A percentile compares a stretch with the other conserved stretches of the same genome.
Evolutionary conservation across 2,797 vertebrate species (phyloP).

Genomic region (Meriones psammophilus): DNA sequence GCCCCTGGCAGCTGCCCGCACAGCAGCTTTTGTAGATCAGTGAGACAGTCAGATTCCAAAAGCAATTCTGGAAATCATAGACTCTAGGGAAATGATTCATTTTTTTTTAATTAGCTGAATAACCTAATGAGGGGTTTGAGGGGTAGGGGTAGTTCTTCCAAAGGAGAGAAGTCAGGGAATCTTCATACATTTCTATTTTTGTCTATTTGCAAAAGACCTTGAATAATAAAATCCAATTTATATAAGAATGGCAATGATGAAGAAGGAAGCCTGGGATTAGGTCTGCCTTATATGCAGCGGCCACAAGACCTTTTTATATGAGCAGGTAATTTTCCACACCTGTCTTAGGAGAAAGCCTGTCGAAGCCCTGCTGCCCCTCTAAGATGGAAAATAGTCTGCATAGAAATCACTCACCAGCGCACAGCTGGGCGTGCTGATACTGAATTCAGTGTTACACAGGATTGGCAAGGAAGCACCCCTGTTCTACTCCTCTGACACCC

Average conservation of each 20-base stretch:
- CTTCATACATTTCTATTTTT: constrained; percentile 68
- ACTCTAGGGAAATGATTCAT: constrained; percentile 35
- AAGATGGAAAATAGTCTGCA: not conserved
- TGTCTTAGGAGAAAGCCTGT: not conserved
- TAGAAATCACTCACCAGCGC: no score
- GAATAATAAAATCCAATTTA: constrained; percentile 33
- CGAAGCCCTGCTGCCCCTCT: not conserved
- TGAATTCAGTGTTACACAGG: not conserved
- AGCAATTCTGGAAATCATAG: constrained; percentile 21
- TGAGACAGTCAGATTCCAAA: constrained; percentile 1
- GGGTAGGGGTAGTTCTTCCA: not conserved
- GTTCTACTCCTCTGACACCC: not conserved
- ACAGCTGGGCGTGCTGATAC: not conserved
- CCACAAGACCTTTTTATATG: not conserved
- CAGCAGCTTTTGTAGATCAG: not conserved
- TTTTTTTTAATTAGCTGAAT: constrained; percentile 70
- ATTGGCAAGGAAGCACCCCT: not conserved
- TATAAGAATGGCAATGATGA: constrained; percentile 6
- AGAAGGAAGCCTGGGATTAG: constrained; percentile 9
- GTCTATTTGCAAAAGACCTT: constrained; percentile 62
- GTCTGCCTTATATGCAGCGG: not conserved
- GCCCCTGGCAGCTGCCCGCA: not conserved
- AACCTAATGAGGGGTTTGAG: not conserved
- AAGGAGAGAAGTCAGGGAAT: constrained; percentile 1
- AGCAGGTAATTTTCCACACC: not conserved